phyloP scores from a whole-genome alignment of 1,140 invertebrate species.

The Zaprionus gabonicus region DNA sequence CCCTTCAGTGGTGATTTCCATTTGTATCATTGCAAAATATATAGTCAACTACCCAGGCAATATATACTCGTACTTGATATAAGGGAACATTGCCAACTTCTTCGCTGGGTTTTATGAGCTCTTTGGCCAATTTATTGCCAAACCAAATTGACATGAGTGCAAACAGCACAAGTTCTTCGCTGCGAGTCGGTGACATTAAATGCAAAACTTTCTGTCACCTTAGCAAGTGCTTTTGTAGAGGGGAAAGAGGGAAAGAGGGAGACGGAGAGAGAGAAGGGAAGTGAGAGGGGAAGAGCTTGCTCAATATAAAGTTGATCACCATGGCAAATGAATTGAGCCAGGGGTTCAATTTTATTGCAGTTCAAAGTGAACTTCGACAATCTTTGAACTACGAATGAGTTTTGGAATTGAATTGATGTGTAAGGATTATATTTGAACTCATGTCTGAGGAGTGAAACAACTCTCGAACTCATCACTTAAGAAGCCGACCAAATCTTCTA shows the following conservation, averaged over 20 bases:
- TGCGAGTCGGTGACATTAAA: background rate
- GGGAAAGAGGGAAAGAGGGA: background rate
- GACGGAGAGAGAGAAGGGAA: background rate
- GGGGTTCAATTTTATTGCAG: background rate
- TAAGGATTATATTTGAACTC: background rate
- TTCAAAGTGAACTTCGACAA: background rate
- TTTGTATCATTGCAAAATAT: conserved; percentile 51
- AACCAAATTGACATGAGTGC: conserved; percentile 17
- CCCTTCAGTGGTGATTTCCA: conserved; percentile 44
- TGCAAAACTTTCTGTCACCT: conserved; percentile 3
- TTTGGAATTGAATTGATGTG: background rate
- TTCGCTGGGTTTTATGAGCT: conserved; percentile 18
- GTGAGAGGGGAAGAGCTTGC: background rate
- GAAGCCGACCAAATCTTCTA: too few relatives aligned
- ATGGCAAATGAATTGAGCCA: background rate
- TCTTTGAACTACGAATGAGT: background rate
- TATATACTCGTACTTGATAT: background rate
- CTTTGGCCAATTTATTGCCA: conserved; percentile 35
- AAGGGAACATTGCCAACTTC: background rate
- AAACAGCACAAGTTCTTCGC: conserved; percentile 12
- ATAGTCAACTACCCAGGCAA: background rate
- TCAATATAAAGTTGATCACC: conserved; percentile 11
- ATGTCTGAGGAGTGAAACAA: background rate
- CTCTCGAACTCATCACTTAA: too few relatives aligned
- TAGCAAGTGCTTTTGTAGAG: background rate